These are phyloP conservation scores for Acanthococcus lagerstroemiae DNA, from an alignment of 2,888 invertebrate genomes.

Conservation along the genomic window DNA sequence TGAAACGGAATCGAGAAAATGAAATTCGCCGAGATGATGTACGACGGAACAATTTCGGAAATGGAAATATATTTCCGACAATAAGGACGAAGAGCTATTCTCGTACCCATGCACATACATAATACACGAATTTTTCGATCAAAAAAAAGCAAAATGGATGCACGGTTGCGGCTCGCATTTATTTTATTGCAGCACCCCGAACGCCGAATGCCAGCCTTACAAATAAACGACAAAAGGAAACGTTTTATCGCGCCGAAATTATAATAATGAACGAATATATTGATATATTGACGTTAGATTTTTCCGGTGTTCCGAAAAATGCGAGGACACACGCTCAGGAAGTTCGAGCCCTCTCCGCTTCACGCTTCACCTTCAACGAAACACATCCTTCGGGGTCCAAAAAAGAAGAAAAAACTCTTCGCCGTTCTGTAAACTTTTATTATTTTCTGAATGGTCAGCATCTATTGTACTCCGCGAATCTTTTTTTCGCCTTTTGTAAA, in stretches of 20 bases:
- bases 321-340: background rate
- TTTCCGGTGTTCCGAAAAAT: background rate
- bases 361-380: background rate
- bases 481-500: too few species aligned
- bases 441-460: background rate
- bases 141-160: background rate
- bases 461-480: too few species aligned
- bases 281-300: conserved; percentile 7
- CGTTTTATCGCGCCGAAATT: conserved; percentile 9
- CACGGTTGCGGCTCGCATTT: background rate
- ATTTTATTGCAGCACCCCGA: background rate
- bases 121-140: background rate
- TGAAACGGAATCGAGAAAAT: background rate
- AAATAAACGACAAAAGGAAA: conserved; percentile 10
- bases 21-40: background rate
- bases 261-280: conserved; percentile 9
- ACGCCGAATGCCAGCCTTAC: background rate
- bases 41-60: background rate
- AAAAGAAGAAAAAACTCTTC: background rate
- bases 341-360: conserved; percentile 1
- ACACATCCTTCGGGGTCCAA: background rate
- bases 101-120: too few species aligned
- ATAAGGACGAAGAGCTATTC: background rate
- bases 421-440: background rate
- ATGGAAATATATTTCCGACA: background rate